A percentile compares a stretch with the other conserved stretches of the same genome.
phyloP scores from a whole-genome alignment of 2,797 vertebrate species.

The Triplophysa yarkandensis region DNA sequence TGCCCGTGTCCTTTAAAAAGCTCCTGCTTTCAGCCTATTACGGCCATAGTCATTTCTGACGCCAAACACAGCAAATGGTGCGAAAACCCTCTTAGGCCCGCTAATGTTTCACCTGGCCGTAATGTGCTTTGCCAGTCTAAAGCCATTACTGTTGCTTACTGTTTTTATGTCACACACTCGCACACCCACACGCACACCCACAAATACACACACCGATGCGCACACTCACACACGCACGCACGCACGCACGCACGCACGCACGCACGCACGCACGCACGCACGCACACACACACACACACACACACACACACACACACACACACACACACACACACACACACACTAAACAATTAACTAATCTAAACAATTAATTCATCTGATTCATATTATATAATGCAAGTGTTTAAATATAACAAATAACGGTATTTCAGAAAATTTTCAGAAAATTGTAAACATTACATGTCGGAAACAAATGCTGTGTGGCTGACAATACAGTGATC shows the following conservation, averaged over 20 bases:
- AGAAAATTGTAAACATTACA: not conserved
- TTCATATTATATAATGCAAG: not conserved
- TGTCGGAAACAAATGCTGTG: not conserved
- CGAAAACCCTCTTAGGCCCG: constrained; percentile 22
- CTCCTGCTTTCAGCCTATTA: constrained; percentile 21
- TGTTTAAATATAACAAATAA: not conserved
- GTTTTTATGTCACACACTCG: not conserved
- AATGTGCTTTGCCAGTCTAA: not conserved
- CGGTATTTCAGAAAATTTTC: not conserved
- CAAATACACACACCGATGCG: too few species aligned
- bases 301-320: too few species aligned
- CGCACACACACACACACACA: too few species aligned
- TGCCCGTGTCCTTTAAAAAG: constrained; percentile 26
- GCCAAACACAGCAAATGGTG: constrained; percentile 27
- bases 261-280: too few species aligned
- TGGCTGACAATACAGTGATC: not conserved
- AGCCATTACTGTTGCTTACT: not conserved
- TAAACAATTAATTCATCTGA: too few species aligned
- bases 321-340: too few species aligned
- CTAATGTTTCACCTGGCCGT: constrained; percentile 16
- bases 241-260: too few species aligned
- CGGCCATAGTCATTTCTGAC: constrained; percentile 15
- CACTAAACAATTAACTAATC: too few species aligned
- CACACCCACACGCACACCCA: too few species aligned
- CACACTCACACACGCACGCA: too few species aligned